Conservation (phyloP, 2,888 invertebrate genomes). For the Drosophila lutescens region DNA sequence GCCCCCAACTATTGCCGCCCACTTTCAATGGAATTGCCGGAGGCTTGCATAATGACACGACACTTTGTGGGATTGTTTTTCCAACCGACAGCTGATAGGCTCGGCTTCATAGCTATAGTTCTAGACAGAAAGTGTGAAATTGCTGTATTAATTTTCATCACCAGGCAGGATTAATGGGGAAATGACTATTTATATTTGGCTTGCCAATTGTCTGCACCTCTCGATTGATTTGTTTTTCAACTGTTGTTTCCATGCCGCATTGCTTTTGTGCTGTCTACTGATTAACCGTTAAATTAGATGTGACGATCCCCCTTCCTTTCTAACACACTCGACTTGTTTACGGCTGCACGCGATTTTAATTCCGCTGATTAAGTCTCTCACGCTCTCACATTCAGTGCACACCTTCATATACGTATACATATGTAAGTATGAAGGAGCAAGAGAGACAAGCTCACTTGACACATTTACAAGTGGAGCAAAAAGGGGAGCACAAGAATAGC, state of each 20-base stretch:
- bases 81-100: constrained; percentile 53
- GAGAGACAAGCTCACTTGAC: constrained; percentile 51
- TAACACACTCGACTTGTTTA: constrained; percentile 38
- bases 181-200: constrained; percentile 29
- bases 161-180: constrained; percentile 25
- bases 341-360: constrained; percentile 60
- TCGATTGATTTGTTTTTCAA: constrained; percentile 60
- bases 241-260: constrained; percentile 49
- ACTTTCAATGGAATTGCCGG: constrained; percentile 8
- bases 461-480: constrained; percentile 54
- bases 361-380: constrained; percentile 48
- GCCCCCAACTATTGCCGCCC: constrained; percentile 28
- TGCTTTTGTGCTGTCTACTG: constrained; percentile 56
- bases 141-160: constrained; percentile 66
- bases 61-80: constrained; percentile 50
- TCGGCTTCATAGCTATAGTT: constrained; percentile 17
- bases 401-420: constrained; percentile 1
- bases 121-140: constrained; percentile 49
- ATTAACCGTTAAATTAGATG: constrained; percentile 64
- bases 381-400: constrained; percentile 22
- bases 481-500: constrained; percentile 50
- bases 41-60: constrained; percentile 44
- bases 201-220: constrained; percentile 44
- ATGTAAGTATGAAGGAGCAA: background rate
- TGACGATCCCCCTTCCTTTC: constrained; percentile 33